Base-by-base conservation (phyloP, 2,113 vertebrate genomes). In the Campylomormyrus numenius region DNA sequence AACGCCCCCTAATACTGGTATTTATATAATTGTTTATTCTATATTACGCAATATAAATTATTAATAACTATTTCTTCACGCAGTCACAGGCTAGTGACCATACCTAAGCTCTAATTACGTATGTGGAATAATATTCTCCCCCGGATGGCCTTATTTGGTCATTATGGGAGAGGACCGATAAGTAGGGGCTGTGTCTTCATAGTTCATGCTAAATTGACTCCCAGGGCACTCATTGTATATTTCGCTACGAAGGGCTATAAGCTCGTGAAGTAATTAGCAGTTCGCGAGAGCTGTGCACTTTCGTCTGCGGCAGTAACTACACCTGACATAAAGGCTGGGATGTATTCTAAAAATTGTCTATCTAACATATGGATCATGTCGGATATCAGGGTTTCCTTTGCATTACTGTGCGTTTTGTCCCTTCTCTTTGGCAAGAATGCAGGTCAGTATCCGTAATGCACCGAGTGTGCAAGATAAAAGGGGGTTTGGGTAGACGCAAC, bases 391-490 rank as follows among this genome's bases (percentile, higher is more conserved):
- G 8, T 45, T 89, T 50, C 24, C 58, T 27, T 17, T 17, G 9
- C 48, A 17, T 5, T 50, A 10, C 8, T 80, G 7, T 74, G n/a
- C 46, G 1, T 19, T 19, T 17, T 77, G 13, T 89, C 80, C 62
- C 77, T 50, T 35, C 27, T 80, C 17, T 49, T 77, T 21, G 88
- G 46, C 17, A 7, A 89, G 70, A 50, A 46, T 80, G 70, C 88
- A 89, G 88, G 88, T 89, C 1, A 89, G 88, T 89, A 35, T 80
- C 35, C 74, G 5, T 80, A 15, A 80, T 19, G 74, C 31, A 48
- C 17, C 7, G 74, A 42, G 27, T 35, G 70, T 77, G 70, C 35
- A 19, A 5, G 70, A 77, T 77, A 19, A 10, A 49, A 48, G 19
- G 21, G 9, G 8, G 4, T n/a, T 50, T 49, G 48, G 42, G 48